Conservation (phyloP, 2,888 invertebrate species). For the Thecophora atra region DNA sequence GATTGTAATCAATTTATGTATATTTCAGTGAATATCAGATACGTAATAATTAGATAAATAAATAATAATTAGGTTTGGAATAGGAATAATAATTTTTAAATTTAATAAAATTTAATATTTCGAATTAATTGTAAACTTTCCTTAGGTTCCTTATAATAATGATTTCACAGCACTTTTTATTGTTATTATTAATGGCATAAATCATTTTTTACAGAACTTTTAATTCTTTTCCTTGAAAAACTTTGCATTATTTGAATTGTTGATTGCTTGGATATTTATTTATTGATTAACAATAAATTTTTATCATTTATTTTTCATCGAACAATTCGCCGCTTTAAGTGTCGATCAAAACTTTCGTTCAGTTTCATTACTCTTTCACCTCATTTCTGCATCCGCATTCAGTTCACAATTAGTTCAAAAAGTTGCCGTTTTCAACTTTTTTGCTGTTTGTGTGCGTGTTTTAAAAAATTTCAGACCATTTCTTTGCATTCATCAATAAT, state of each 20-base stretch:
- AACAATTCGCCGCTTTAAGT: neutral
- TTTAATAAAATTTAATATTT: too few relatives aligned
- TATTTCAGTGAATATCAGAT: too few relatives aligned
- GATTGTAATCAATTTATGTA: too few relatives aligned
- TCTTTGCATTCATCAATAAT: constrained; percentile 14
- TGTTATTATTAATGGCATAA: too few relatives aligned
- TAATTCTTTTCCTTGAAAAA: neutral
- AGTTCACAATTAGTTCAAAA: constrained; percentile 16
- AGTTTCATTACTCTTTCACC: neutral
- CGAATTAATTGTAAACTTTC: too few relatives aligned
- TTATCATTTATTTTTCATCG: neutral
- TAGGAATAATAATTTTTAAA: too few relatives aligned
- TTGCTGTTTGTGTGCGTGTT: neutral
- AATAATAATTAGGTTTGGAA: too few relatives aligned
- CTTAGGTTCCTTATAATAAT: too few relatives aligned
- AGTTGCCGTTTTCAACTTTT: constrained; percentile 1
- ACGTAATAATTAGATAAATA: too few relatives aligned
- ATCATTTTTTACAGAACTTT: too few relatives aligned
- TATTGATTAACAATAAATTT: neutral
- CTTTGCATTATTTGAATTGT: neutral
- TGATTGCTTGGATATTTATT: neutral
- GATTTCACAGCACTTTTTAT: too few relatives aligned
- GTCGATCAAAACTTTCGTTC: neutral
- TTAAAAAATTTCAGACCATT: neutral
- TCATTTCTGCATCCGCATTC: constrained; percentile 25